Percentiles rank a stretch among this genome's conserved stretches.
These are phyloP conservation scores for Nasonia longicornis DNA, from an alignment of 1,140 invertebrate genomes.

Conservation along the genomic window DNA sequence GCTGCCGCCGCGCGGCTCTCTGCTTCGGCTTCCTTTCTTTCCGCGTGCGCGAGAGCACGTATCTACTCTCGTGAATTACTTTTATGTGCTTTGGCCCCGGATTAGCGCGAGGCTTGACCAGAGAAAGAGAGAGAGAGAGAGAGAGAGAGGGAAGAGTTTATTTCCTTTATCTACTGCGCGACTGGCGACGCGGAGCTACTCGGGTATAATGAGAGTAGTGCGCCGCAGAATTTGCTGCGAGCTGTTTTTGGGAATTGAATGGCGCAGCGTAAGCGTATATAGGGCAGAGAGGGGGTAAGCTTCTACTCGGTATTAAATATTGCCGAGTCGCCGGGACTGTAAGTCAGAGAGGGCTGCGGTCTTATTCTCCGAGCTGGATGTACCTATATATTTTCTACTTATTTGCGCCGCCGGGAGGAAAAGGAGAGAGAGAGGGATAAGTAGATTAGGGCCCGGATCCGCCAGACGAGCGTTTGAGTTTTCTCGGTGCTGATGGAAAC, in stretches of 20 bases:
- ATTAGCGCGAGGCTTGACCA: slow-evolving; percentile 22
- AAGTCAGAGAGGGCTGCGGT: not conserved
- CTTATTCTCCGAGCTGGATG: slow-evolving; percentile 2
- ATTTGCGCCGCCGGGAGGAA: not conserved
- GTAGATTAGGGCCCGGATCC: not conserved
- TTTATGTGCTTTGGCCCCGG: slow-evolving; percentile 11
- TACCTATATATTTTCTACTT: not conserved
- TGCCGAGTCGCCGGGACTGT: not conserved
- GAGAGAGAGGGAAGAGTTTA: slow-evolving; percentile 7
- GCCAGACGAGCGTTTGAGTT: not conserved
- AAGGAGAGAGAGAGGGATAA: slow-evolving; percentile 1
- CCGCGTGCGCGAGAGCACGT: not conserved
- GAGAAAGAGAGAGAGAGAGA: not conserved
- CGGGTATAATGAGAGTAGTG: not conserved
- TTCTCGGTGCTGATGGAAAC: not conserved
- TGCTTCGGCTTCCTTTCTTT: not conserved
- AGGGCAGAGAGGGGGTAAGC: not conserved
- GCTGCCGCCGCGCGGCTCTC: slow-evolving; percentile 12
- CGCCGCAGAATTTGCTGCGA: slow-evolving; percentile 4
- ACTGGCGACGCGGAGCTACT: not conserved
- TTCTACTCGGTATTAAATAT: slow-evolving; percentile 15
- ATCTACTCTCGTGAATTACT: slow-evolving; percentile 26
- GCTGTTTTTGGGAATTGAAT: slow-evolving; percentile 17
- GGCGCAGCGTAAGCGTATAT: not conserved
- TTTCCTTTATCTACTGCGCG: slow-evolving; percentile 19